Conservation (phyloP, 2,797 vertebrate genomes). For the Ataeniobius toweri region DNA sequence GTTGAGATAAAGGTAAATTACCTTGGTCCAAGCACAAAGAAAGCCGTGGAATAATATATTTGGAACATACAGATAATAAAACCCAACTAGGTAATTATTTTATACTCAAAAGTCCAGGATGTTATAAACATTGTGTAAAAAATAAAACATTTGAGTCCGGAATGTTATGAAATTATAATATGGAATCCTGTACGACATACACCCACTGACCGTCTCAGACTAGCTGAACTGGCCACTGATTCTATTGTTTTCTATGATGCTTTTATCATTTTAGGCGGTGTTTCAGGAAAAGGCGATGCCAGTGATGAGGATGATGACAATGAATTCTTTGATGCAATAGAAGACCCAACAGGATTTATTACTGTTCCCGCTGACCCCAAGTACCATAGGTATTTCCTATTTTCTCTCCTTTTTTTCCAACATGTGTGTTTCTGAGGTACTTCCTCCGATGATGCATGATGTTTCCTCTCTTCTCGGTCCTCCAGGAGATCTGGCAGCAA, state of each 20-base stretch:
- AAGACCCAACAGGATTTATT: slow-evolving; percentile 90
- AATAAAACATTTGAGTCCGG: neutral
- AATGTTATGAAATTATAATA: no score
- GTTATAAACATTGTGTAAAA: neutral
- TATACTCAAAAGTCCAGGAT: neutral
- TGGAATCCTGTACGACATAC: no score
- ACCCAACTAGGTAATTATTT: neutral
- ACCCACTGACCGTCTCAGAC: no score
- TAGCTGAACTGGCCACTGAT: neutral
- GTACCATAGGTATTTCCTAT: slow-evolving; percentile 85
- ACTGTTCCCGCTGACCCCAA: slow-evolving; percentile 89
- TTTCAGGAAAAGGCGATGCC: slow-evolving; percentile 86
- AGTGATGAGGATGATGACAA: slow-evolving; percentile 97
- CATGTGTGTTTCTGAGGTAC: neutral
- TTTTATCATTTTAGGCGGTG: slow-evolving; percentile 47
- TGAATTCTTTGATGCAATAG: slow-evolving; percentile 92
- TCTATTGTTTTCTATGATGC: neutral
- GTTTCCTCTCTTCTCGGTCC: slow-evolving; percentile 20
- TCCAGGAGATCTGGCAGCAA: slow-evolving; percentile 93
- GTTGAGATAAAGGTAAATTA: neutral
- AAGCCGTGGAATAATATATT: neutral
- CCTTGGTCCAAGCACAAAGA: no score
- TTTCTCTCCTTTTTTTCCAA: neutral
- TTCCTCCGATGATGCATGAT: no score
- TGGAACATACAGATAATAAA: neutral